phyloP scores from a whole-genome alignment of 1,140 invertebrate genomes.

The Aphidius gifuensis region DNA sequence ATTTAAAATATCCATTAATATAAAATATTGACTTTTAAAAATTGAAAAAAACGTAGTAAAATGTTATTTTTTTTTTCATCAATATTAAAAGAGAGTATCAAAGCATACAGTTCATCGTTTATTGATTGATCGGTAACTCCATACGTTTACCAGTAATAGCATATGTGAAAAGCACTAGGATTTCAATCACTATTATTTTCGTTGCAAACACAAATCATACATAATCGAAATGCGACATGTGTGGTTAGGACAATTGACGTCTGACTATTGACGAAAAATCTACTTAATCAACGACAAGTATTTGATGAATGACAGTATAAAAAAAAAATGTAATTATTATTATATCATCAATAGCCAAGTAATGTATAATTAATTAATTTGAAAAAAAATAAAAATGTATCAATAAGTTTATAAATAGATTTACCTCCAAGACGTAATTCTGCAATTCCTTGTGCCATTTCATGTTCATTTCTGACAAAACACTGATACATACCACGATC shows the following conservation, averaged over 20 bases:
- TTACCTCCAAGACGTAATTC: conserved; percentile 73
- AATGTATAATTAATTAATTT: too few species aligned
- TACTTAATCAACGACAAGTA: too few species aligned
- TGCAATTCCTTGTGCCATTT: conserved; percentile 69
- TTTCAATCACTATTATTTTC: conserved; percentile 12
- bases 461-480: conserved; percentile 67
- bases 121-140: conserved; percentile 15
- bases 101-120: conserved; percentile 2
- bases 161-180: too few species aligned
- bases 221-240: conserved; percentile 21
- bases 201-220: conserved; percentile 10
- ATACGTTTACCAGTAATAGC: neutral
- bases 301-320: too few species aligned
- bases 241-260: neutral
- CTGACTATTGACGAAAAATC: too few species aligned
- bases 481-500: conserved; percentile 86
- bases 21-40: neutral
- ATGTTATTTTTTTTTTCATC: neutral
- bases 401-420: conserved; percentile 10
- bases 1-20: too few species aligned
- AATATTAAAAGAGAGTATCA: too few species aligned
- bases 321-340: too few species aligned
- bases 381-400: too few species aligned
- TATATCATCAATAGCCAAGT: too few species aligned
- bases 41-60: neutral